These are phyloP conservation scores for Geotrupes spiniger DNA, from an alignment of 2,888 invertebrate species.

Conservation along the genomic window DNA sequence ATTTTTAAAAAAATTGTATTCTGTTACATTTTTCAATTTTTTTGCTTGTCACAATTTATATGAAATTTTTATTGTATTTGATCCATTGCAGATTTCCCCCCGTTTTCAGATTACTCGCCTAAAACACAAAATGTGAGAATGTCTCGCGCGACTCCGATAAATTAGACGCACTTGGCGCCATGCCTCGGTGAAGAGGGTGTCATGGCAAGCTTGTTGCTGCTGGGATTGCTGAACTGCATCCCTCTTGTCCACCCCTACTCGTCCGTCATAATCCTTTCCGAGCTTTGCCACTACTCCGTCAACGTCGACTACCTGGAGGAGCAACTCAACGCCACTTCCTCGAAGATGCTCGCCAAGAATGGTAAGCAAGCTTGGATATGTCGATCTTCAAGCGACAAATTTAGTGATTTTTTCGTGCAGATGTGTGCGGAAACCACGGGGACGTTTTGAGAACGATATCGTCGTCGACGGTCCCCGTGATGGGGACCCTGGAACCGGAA, in stretches of 20 bases:
- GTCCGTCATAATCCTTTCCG: conserved; percentile 51
- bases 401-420: conserved; percentile 51
- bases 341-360: conserved; percentile 45
- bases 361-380: conserved; percentile 47
- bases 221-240: conserved; percentile 58
- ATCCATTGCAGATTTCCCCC: too few relatives aligned
- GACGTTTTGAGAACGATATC: conserved; percentile 51
- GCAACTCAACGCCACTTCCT: conserved; percentile 57
- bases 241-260: conserved; percentile 51
- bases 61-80: too few relatives aligned
- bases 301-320: conserved; percentile 63
- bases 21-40: too few relatives aligned
- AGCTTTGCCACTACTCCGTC: conserved; percentile 51
- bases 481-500: conserved; percentile 54
- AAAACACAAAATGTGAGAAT: too few relatives aligned
- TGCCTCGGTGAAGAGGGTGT: conserved; percentile 44
- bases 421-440: conserved; percentile 52
- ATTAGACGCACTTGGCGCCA: conserved; percentile 33
- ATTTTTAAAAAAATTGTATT: too few relatives aligned
- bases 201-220: conserved; percentile 55
- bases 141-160: conserved; percentile 23
- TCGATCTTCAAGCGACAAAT: too few relatives aligned
- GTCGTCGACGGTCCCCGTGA: conserved; percentile 47
- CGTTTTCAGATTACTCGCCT: too few relatives aligned
- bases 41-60: too few relatives aligned